Base-by-base conservation (phyloP, 2,113 vertebrate genomes). In the Amblyornis subalaris region DNA sequence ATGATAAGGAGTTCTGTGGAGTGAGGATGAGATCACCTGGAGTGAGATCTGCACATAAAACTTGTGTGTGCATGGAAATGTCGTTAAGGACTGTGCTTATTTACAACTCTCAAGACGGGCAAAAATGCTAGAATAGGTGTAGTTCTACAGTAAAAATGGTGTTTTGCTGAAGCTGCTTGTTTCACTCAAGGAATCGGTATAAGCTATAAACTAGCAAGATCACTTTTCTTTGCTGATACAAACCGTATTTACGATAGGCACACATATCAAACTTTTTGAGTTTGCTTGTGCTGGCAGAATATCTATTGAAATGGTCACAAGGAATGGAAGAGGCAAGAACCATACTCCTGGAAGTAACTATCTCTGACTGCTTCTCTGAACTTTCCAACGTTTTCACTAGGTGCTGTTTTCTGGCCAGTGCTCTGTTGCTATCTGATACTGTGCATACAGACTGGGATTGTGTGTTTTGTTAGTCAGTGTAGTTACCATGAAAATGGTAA, bases 101-200 rank as follows among this genome's bases (percentile, higher is more conserved):
- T 96, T 95, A 91, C 55, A 89, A 1, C 42, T 57, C 38, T 83
- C 51, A 50, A 12, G 74, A 57, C 26, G 64, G 67, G 64, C 60
- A 38, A 53, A 96, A 88, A 51, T 90, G 85, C 91, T 71, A 24
- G 44, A 38, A 61, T 71, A 74, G 35, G n/a, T 88, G 28, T 36
- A 21, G 12, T 60, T 83, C 36, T 83, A 33, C 64, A 80, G 15
- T 71, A 88, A 76, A 85, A 91, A n/a, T 12, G 13, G 18, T 54
- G 9, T 82, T 89, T 76, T 76, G 89, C 89, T 91, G 80, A 93
- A 79, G 40, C 74, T 75, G 74, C 77, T 88, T 62, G n/a, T 94
- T 93, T 93, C 51, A 25, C 67, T 83, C 50, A 18, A 61, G 89
- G 74, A 93, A 74, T 82, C 85, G 64, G 47, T 62, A 22, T 64